Conservation (phyloP, 2,888 invertebrate species). For the Cephus runcator region DNA sequence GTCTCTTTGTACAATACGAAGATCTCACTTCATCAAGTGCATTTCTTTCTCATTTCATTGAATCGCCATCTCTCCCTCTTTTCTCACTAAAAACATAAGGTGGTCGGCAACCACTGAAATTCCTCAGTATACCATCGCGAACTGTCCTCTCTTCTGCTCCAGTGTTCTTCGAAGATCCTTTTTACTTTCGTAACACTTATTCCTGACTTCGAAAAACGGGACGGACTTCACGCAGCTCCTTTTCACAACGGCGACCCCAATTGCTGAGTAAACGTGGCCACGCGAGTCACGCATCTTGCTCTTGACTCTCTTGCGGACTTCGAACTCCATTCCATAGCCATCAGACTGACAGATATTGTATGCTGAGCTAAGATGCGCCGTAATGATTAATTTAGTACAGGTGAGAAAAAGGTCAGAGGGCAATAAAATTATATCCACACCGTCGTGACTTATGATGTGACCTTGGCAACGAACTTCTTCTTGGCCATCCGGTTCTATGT, state of each 20-base stretch:
- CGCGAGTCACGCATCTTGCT: not conserved
- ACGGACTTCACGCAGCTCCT: not conserved
- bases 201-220: not conserved
- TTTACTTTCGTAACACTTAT: not conserved
- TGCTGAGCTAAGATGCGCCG: not conserved
- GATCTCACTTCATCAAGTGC: not conserved
- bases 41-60: not conserved
- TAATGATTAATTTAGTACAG: not conserved
- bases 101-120: not conserved
- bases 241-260: not conserved
- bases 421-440: not conserved
- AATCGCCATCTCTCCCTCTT: not conserved
- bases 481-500: not conserved
- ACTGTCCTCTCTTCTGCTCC: not conserved
- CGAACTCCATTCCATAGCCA: not conserved
- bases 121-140: not conserved
- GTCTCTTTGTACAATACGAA: not conserved
- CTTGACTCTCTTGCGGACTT: not conserved
- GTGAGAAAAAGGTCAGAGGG: not conserved
- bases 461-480: not conserved
- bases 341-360: not conserved
- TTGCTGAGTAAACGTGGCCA: not conserved
- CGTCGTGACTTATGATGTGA: not conserved
- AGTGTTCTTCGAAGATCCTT: not conserved
- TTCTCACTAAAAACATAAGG: not conserved